Evolutionary conservation across 92 coral and sea anemone species (phyloP).

Genomic region (Palythoa grandis): DNA sequence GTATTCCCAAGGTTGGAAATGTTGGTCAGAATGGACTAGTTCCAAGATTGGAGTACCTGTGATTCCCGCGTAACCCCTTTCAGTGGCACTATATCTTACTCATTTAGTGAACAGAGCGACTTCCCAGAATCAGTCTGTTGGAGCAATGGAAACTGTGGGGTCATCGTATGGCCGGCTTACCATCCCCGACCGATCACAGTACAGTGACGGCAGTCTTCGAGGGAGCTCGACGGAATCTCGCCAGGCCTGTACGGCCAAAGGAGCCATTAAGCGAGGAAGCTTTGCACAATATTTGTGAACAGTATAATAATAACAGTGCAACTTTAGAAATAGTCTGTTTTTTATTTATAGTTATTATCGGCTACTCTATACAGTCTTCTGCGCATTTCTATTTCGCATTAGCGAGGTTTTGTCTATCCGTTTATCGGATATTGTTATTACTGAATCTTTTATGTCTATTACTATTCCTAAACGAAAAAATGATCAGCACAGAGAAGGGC

Average conservation of each 20-base stretch:
- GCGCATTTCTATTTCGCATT: not conserved
- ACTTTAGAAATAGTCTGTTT: not conserved
- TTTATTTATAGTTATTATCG: not conserved
- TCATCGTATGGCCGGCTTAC: conserved; percentile 1
- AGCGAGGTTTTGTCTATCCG: conserved; percentile 12
- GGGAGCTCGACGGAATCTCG: conserved; percentile 34
- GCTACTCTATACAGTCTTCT: not conserved
- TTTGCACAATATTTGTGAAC: not conserved
- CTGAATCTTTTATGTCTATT: not conserved
- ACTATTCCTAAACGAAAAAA: conserved; percentile 15
- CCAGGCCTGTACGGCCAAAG: conserved; percentile 52
- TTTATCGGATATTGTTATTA: not conserved
- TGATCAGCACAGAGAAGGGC: conserved; percentile 20
- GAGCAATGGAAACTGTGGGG: conserved; percentile 36
- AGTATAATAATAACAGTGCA: not conserved
- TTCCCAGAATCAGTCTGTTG: not conserved
- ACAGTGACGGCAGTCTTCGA: conserved; percentile 35
- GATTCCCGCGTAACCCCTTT: not conserved
- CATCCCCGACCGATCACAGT: conserved; percentile 26
- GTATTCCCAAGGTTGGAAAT: conserved; percentile 13
- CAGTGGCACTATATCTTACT: not conserved
- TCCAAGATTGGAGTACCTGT: not conserved
- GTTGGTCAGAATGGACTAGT: conserved; percentile 2
- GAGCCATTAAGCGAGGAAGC: conserved; percentile 27
- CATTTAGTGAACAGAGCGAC: too few relatives aligned